These are phyloP conservation scores for Phortica variegata DNA, from an alignment of 1,140 invertebrate genomes.

Conservation along the genomic window DNA sequence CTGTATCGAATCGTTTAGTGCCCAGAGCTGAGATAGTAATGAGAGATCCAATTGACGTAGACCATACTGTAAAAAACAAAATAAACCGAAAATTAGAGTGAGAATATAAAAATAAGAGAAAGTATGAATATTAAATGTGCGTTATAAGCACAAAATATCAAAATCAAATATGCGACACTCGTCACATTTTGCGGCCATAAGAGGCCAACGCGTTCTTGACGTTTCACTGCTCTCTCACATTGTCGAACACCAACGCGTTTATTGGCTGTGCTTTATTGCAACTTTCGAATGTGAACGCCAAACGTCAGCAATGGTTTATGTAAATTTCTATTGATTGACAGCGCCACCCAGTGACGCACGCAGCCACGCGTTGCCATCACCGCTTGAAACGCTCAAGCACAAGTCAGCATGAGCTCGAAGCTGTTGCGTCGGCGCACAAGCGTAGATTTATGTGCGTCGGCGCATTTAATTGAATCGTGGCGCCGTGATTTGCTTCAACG, in stretches of 20 bases:
- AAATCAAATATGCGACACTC: too few relatives aligned
- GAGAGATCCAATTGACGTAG: conserved; percentile 84
- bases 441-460: too few relatives aligned
- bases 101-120: conserved; percentile 1
- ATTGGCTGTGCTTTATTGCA: conserved; percentile 1
- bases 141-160: too few relatives aligned
- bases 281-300: conserved; percentile 34
- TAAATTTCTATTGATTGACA: conserved; percentile 24
- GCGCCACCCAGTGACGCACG: conserved; percentile 27
- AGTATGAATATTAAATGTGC: too few relatives aligned
- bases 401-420: too few relatives aligned
- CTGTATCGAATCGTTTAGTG: conserved; percentile 83
- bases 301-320: conserved; percentile 1
- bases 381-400: too few relatives aligned
- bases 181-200: background rate
- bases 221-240: too few relatives aligned
- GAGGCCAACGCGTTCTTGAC: too few relatives aligned
- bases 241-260: conserved; percentile 31
- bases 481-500: too few relatives aligned
- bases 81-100: background rate
- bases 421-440: too few relatives aligned
- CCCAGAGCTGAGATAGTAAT: conserved; percentile 82
- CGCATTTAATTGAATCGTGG: too few relatives aligned
- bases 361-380: conserved; percentile 13
- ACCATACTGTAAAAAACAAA: conserved; percentile 60